These are phyloP conservation scores for Proctacanthus coquilletti DNA, from an alignment of 1,140 invertebrate genomes.

Conservation along the genomic window DNA sequence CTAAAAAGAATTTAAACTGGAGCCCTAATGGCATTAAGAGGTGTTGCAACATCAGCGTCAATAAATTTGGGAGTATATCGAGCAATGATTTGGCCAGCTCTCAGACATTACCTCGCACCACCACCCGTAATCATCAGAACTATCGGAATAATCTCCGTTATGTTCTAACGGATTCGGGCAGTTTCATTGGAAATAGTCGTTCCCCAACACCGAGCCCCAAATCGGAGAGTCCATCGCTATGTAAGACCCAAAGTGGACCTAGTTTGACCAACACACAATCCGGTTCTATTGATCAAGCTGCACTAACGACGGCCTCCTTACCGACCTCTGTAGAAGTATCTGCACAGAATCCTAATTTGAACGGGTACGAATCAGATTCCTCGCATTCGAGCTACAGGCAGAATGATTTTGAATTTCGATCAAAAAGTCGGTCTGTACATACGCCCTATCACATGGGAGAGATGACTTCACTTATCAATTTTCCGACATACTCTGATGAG, in stretches of 20 bases:
- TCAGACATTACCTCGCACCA: neutral
- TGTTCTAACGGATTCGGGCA: no score
- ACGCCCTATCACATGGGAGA: neutral
- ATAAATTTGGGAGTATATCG: neutral
- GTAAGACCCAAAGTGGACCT: neutral
- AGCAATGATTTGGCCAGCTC: neutral
- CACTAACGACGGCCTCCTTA: neutral
- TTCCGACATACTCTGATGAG: neutral
- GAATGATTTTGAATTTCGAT: neutral
- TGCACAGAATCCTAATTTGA: neutral
- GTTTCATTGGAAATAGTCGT: neutral
- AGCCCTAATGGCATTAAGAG: neutral
- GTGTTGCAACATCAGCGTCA: neutral
- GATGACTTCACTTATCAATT: neutral
- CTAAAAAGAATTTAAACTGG: neutral
- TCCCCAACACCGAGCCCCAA: neutral
- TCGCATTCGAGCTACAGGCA: conserved; percentile 3
- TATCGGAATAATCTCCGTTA: no score
- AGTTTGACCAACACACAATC: neutral
- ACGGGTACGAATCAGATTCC: conserved; percentile 4
- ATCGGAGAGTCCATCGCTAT: neutral
- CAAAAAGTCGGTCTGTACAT: neutral
- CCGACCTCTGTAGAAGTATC: neutral
- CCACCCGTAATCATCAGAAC: neutral
- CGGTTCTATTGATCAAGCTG: neutral